These are phyloP conservation scores for Taurulus bubalis DNA, from an alignment of 2,113 vertebrate species.

Conservation along the genomic window DNA sequence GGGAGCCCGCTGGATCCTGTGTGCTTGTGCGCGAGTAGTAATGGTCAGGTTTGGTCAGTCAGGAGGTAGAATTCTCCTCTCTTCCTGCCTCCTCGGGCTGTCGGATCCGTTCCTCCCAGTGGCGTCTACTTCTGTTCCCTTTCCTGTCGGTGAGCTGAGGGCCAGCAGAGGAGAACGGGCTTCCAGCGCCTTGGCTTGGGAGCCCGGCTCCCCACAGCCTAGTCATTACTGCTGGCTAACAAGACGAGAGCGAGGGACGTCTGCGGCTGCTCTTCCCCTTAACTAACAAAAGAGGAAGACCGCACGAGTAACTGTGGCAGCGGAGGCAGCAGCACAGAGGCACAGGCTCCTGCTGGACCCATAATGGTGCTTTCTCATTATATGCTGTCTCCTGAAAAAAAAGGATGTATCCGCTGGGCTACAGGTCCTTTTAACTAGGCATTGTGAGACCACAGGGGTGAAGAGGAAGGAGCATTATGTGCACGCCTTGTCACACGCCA, in stretches of 20 bases:
- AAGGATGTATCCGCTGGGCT: conserved; percentile 58
- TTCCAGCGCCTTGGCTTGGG: conserved; percentile 68
- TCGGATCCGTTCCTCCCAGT: conserved; percentile 64
- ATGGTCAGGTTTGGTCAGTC: conserved; percentile 41
- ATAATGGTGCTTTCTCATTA: conserved; percentile 77
- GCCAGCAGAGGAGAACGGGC: conserved; percentile 68
- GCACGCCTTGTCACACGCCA: conserved; percentile 51
- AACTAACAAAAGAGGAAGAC: conserved; percentile 77
- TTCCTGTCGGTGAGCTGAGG: conserved; percentile 66
- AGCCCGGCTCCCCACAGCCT: conserved; percentile 71
- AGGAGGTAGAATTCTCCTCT: conserved; percentile 32
- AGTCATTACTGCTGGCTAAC: conserved; percentile 80
- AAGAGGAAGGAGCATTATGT: conserved; percentile 56
- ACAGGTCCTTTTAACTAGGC: conserved; percentile 74
- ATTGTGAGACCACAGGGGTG: conserved; percentile 46
- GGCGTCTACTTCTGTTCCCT: conserved; percentile 67
- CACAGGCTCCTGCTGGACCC: conserved; percentile 65
- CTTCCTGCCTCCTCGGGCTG: conserved; percentile 46
- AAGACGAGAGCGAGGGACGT: conserved; percentile 72
- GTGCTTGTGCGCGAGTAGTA: conserved; percentile 18
- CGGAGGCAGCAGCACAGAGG: conserved; percentile 44
- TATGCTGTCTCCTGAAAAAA: conserved; percentile 52
- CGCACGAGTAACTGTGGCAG: conserved; percentile 68
- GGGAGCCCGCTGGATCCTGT: conserved; percentile 1
- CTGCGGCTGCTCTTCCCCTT: conserved; percentile 70